Base-by-base conservation (phyloP, 2,888 invertebrate genomes). In the Lomographa bimaculata region DNA sequence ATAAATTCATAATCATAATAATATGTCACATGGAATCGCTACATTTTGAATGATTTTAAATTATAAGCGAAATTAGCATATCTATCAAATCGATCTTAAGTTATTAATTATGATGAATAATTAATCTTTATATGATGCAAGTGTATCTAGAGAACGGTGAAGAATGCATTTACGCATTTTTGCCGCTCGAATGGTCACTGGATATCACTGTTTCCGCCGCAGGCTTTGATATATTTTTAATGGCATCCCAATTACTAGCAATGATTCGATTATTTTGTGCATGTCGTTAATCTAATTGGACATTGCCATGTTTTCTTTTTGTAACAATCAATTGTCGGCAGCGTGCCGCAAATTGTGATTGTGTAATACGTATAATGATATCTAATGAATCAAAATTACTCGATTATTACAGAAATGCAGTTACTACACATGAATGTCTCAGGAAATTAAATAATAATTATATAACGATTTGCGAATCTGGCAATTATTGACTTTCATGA, bases 241-340 rank as follows among this genome's bases (percentile, higher is more conserved):
- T 51, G 51, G 60, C 59, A 57, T 50, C 63, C 43, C 78, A 82
- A 85, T 83, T 81, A 84, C 63, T 55, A 51, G 58, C 63, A 66
- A 75, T 85, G 83, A 85, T 75, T 71, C 41, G 67, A 60, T 72
- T 71, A 67, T 75, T 76, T 75, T 61, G 54, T 60, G 55, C 54
- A 51, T 50, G 55, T 58, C 47, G 52, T 63, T 62, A 65, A 61
- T 71, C 63, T 62, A 61, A 64, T 64, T 64, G 47, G 57, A 63
- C 63, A 58, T 53, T 38, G 10, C 50, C 64, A 64, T 54, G 49
- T 30, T 42, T 47, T 46, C 35, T 29, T 40, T 45, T 26, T 30
- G 8, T 33, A 23, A 37, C 23, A 32, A 37, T 24, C 36, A 46
- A 23, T 39, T 33, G 27, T 9, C 29, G 9, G n/a, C 14, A 21